A percentile compares a stretch with the other conserved stretches of the same genome.
These are phyloP conservation scores for Sylvia atricapilla DNA, from an alignment of 2,113 vertebrate genomes.

Conservation along the genomic window DNA sequence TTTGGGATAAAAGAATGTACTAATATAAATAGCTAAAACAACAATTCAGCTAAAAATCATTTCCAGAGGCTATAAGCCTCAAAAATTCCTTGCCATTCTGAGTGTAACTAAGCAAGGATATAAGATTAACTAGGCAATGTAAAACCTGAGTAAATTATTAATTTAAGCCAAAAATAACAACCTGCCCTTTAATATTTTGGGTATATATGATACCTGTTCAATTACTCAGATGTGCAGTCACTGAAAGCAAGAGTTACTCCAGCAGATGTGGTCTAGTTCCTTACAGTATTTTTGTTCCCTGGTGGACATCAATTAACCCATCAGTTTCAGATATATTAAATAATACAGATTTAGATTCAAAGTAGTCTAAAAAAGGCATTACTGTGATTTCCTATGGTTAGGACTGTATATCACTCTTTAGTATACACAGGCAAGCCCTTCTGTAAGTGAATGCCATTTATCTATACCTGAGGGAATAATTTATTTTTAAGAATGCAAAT, in stretches of 20 bases:
- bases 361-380: background rate
- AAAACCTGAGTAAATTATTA: slow-evolving; percentile 60
- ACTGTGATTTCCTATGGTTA: background rate
- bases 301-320: background rate
- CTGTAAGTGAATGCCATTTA: background rate
- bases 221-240: background rate
- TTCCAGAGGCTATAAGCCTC: background rate
- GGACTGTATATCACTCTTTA: background rate
- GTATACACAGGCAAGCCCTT: background rate
- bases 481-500: slow-evolving; percentile 26
- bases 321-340: background rate
- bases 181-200: slow-evolving; percentile 38
- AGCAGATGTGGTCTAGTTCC: background rate
- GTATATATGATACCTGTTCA: slow-evolving; percentile 24
- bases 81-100: background rate
- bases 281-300: background rate
- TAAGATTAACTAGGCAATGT: slow-evolving; percentile 24
- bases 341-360: background rate
- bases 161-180: slow-evolving; percentile 45
- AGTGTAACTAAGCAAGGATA: background rate
- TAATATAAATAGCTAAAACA: background rate
- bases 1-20: slow-evolving; percentile 9
- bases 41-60: background rate
- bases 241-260: background rate
- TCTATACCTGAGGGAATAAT: background rate